These are phyloP conservation scores for Horisme vitalbata DNA, from an alignment of 2,888 invertebrate genomes.

Conservation along the genomic window DNA sequence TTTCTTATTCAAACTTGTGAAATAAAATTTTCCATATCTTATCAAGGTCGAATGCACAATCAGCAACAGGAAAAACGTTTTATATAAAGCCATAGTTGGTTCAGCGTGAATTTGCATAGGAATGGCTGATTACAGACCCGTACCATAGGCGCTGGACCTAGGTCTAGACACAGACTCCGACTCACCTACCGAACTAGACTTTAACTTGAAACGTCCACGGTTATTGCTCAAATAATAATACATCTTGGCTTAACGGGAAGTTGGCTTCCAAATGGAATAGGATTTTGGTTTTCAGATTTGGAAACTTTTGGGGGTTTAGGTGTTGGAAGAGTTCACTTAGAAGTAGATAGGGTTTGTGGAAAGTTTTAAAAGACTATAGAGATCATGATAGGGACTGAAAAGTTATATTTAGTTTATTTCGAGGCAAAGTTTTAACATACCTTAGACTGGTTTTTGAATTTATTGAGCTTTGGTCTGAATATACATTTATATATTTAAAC, in stretches of 20 bases:
- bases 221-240: constrained; percentile 37
- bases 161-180: constrained; percentile 40
- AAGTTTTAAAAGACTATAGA: constrained; percentile 2
- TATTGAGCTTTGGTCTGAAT: too few relatives aligned
- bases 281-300: constrained; percentile 28
- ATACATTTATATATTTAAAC: too few relatives aligned
- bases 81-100: constrained; percentile 79
- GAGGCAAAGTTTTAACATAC: too few relatives aligned
- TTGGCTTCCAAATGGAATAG: constrained; percentile 26
- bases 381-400: too few relatives aligned
- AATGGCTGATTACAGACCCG: constrained; percentile 78
- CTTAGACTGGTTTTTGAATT: too few relatives aligned
- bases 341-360: not conserved
- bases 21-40: too few relatives aligned
- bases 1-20: too few relatives aligned
- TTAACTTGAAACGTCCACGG: constrained; percentile 32
- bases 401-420: too few relatives aligned
- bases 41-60: constrained; percentile 29
- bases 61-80: constrained; percentile 44
- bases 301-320: constrained; percentile 17
- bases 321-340: constrained; percentile 15
- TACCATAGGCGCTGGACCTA: constrained; percentile 67
- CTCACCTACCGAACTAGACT: constrained; percentile 31
- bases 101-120: constrained; percentile 78
- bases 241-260: constrained; percentile 32